Evolutionary conservation across 2,888 invertebrate genomes (phyloP).

Genomic region (Himalopsyche anomala): DNA sequence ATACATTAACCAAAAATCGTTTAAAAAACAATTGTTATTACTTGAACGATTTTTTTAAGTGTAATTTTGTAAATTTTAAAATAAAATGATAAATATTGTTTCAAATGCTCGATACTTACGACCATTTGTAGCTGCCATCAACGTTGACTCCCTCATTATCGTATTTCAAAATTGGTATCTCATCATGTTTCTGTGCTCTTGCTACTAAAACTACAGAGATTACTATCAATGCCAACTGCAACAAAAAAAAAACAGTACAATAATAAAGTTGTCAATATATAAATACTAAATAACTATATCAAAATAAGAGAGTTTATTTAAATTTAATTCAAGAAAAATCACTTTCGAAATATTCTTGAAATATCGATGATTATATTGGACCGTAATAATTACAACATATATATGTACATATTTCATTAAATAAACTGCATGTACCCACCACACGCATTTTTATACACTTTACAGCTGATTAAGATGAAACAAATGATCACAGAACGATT

Average conservation of each 20-base stretch:
- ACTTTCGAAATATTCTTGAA: neutral
- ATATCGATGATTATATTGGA: neutral
- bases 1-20: neutral
- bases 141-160: slow-evolving; percentile 80
- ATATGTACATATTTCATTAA: neutral
- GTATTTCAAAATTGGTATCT: slow-evolving; percentile 78
- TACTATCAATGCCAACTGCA: slow-evolving; percentile 48
- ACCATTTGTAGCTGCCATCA: slow-evolving; percentile 81
- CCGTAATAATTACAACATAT: too few species aligned
- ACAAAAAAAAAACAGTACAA: slow-evolving; percentile 1
- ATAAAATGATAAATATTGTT: neutral
- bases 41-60: too few species aligned
- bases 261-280: neutral
- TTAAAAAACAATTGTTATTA: too few species aligned
- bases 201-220: slow-evolving; percentile 66
- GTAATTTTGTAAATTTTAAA: neutral
- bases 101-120: slow-evolving; percentile 69
- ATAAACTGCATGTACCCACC: neutral
- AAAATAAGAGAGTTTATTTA: too few species aligned
- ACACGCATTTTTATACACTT: slow-evolving; percentile 29
- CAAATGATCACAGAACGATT: neutral
- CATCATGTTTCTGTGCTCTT: slow-evolving; percentile 68
- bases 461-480: neutral
- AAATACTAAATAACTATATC: neutral
- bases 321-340: neutral